Evolutionary conservation across 2,797 vertebrate genomes (phyloP).

Genomic region (Lates japonicus): DNA sequence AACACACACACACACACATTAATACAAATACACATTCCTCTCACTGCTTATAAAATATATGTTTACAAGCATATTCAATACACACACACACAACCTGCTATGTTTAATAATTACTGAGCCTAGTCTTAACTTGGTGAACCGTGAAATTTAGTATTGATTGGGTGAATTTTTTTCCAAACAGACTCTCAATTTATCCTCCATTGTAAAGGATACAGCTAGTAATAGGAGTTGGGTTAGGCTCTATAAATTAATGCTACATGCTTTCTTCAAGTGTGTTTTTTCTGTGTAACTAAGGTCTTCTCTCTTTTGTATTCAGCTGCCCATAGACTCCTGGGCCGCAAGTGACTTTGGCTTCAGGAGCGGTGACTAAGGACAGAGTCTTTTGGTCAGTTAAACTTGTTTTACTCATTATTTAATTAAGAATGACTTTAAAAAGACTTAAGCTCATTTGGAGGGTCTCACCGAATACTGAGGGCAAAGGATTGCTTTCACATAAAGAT

Average conservation of each 20-base stretch:
- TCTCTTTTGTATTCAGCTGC: slow-evolving; percentile 81
- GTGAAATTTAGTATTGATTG: slow-evolving; percentile 62
- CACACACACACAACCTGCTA: slow-evolving; percentile 20
- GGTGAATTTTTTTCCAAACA: slow-evolving; percentile 27
- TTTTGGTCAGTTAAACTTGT: slow-evolving; percentile 89
- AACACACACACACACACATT: slow-evolving; percentile 26
- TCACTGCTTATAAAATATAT: slow-evolving; percentile 47
- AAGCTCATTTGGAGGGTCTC: background rate
- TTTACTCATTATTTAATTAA: slow-evolving; percentile 1
- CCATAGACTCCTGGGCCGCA: slow-evolving; percentile 92
- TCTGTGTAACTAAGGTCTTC: slow-evolving; percentile 10
- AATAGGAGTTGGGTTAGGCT: slow-evolving; percentile 4
- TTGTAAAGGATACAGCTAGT: slow-evolving; percentile 31
- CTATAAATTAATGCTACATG: slow-evolving; percentile 19
- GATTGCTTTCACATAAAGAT: background rate
- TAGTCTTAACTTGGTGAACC: slow-evolving; percentile 55
- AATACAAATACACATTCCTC: slow-evolving; percentile 8
- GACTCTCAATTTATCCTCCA: slow-evolving; percentile 21
- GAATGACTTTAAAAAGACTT: background rate
- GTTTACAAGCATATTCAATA: slow-evolving; percentile 23
- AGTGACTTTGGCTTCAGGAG: slow-evolving; percentile 93
- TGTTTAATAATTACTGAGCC: slow-evolving; percentile 63
- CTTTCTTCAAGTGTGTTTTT: slow-evolving; percentile 22
- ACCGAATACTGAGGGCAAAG: background rate
- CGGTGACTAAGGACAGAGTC: slow-evolving; percentile 93